Conservation (phyloP, 2,888 invertebrate genomes). For the Mimachlamys varia region DNA sequence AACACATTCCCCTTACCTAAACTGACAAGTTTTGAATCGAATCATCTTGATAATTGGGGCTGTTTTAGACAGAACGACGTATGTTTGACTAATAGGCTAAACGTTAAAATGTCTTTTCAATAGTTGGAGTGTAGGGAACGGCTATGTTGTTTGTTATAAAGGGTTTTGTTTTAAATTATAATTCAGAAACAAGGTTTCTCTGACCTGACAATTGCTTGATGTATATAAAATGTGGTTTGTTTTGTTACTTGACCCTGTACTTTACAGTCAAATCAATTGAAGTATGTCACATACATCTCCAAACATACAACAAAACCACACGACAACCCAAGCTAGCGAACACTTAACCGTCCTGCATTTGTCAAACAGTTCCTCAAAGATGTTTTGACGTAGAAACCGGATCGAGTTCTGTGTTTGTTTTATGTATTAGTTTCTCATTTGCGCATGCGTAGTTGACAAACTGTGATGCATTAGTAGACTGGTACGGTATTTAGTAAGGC, state of each 20-base stretch:
- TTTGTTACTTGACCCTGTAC: not conserved
- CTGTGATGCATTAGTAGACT: conserved; percentile 27
- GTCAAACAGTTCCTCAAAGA: conserved; percentile 22
- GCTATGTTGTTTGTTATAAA: not conserved
- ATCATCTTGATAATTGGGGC: not conserved
- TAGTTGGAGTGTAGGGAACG: not conserved
- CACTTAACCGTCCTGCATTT: not conserved
- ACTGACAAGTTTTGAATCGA: not conserved
- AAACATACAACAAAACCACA: conserved; percentile 24
- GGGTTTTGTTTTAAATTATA: not conserved
- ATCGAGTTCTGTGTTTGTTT: conserved; percentile 30
- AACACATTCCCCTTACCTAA: no score
- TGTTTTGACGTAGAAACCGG: conserved; percentile 14
- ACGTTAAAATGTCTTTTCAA: not conserved
- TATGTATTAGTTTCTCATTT: conserved; percentile 16
- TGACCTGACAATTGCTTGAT: conserved; percentile 1
- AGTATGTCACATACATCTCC: conserved; percentile 7
- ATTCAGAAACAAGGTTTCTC: conserved; percentile 24
- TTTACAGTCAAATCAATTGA: conserved; percentile 3
- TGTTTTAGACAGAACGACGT: not conserved
- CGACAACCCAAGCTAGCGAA: not conserved
- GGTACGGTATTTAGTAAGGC: conserved; percentile 48
- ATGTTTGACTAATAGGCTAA: not conserved
- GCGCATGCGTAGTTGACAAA: conserved; percentile 14
- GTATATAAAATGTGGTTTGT: conserved; percentile 26